Percentiles rank a stretch among this genome's conserved stretches.
phyloP scores from a whole-genome alignment of 2,113 vertebrate genomes.

The Thamnaconus septentrionalis region DNA sequence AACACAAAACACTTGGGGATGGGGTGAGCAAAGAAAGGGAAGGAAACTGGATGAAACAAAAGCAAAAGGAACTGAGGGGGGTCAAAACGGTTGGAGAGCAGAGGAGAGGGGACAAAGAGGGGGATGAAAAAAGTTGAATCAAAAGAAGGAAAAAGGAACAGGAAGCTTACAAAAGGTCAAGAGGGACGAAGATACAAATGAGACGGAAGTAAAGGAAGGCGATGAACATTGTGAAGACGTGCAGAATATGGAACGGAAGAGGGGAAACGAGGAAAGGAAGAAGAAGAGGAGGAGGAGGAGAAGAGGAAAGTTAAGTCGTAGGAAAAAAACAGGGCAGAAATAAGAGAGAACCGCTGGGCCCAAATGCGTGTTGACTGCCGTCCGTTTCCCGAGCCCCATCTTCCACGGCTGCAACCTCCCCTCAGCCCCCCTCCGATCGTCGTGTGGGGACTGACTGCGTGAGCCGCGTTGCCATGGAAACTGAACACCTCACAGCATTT shows the following conservation, averaged over 20 bases:
- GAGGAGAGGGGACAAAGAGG: too few relatives aligned
- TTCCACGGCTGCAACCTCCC: too few relatives aligned
- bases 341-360: too few relatives aligned
- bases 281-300: not conserved
- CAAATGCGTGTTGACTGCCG: too few relatives aligned
- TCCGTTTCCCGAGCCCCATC: too few relatives aligned
- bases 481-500: slow-evolving; percentile 66
- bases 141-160: not conserved
- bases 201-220: not conserved
- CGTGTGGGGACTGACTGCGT: slow-evolving; percentile 39
- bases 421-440: slow-evolving; percentile 7
- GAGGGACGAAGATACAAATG: not conserved
- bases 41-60: not conserved
- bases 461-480: slow-evolving; percentile 71
- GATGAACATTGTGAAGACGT: not conserved
- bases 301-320: not conserved
- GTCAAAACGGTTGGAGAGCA: too few relatives aligned
- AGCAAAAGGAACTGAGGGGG: not conserved
- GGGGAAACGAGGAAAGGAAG: not conserved
- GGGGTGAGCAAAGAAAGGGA: slow-evolving; percentile 2
- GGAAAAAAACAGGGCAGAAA: not conserved
- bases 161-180: not conserved
- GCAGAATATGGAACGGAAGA: not conserved
- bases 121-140: not conserved
- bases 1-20: slow-evolving; percentile 27